Conservation (phyloP, 2,888 invertebrate genomes). For the Nomada goodeniana region DNA sequence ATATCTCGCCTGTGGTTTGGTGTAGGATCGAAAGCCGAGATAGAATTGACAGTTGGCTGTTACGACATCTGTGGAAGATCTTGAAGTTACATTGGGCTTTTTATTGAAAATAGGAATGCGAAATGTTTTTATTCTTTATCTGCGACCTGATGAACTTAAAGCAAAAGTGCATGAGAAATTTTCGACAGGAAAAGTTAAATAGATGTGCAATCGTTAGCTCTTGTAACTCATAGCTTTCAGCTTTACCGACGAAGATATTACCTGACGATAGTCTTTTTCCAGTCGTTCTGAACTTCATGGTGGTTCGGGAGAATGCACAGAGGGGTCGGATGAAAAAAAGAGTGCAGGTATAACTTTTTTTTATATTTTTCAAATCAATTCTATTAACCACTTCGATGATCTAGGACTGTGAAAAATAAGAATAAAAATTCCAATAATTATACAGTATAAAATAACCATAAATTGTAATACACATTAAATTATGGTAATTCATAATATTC, state of each 20-base stretch:
- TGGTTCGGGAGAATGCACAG: background rate
- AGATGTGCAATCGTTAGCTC: background rate
- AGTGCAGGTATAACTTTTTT: background rate
- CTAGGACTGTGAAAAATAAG: too few species aligned
- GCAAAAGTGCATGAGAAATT: background rate
- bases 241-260: slow-evolving; percentile 37
- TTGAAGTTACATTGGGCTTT: background rate
- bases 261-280: slow-evolving; percentile 12
- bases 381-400: background rate
- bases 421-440: too few species aligned
- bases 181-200: background rate
- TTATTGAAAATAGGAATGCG: too few species aligned
- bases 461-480: background rate
- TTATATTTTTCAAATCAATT: background rate
- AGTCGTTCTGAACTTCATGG: background rate
- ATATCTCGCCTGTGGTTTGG: too few species aligned
- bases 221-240: background rate
- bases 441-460: background rate
- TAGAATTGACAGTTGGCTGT: background rate
- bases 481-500: background rate
- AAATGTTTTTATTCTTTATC: too few species aligned
- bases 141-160: too few species aligned
- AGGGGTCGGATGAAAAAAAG: background rate
- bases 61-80: slow-evolving; percentile 10
- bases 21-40: background rate